Conservation (phyloP, 2,797 vertebrate genomes). For the Malurus leucopterus region DNA sequence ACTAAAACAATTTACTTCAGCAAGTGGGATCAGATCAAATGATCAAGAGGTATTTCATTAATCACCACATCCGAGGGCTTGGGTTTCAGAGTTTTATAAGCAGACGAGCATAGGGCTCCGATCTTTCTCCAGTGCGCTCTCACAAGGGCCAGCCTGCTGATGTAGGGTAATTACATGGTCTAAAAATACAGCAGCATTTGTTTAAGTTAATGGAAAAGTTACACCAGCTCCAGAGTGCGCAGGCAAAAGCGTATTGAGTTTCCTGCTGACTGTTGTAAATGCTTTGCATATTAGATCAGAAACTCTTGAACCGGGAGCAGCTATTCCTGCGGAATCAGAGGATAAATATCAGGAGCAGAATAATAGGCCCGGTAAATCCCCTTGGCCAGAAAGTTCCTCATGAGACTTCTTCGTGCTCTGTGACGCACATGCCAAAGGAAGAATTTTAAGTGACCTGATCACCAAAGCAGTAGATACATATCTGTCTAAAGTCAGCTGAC, state of each 20-base stretch:
- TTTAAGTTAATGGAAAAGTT: conserved; percentile 73
- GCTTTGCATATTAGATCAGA: conserved; percentile 67
- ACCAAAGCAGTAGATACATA: background rate
- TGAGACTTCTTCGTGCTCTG: conserved; percentile 21
- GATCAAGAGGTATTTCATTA: conserved; percentile 70
- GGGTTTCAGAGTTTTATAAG: conserved; percentile 69
- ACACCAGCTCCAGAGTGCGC: conserved; percentile 52
- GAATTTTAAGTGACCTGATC: conserved; percentile 12
- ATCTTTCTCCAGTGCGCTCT: conserved; percentile 58
- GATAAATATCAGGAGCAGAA: conserved; percentile 46
- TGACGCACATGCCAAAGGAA: conserved; percentile 46
- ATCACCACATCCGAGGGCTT: conserved; percentile 71
- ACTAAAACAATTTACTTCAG: conserved; percentile 68
- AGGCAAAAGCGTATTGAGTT: conserved; percentile 69
- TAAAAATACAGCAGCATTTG: conserved; percentile 82
- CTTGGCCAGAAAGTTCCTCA: conserved; percentile 50
- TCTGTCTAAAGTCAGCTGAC: conserved; percentile 11
- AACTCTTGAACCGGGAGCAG: conserved; percentile 28
- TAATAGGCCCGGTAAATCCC: conserved; percentile 50
- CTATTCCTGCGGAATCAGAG: conserved; percentile 51
- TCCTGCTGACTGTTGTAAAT: conserved; percentile 76
- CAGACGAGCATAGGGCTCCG: conserved; percentile 52
- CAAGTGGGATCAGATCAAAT: conserved; percentile 66
- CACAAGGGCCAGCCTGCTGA: conserved; percentile 67
- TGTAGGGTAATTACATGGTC: conserved; percentile 69